Percentiles rank a stretch among this genome's conserved stretches.
Evolutionary conservation across 1,140 invertebrate species (phyloP).

Genomic region (Pinna nobilis): DNA sequence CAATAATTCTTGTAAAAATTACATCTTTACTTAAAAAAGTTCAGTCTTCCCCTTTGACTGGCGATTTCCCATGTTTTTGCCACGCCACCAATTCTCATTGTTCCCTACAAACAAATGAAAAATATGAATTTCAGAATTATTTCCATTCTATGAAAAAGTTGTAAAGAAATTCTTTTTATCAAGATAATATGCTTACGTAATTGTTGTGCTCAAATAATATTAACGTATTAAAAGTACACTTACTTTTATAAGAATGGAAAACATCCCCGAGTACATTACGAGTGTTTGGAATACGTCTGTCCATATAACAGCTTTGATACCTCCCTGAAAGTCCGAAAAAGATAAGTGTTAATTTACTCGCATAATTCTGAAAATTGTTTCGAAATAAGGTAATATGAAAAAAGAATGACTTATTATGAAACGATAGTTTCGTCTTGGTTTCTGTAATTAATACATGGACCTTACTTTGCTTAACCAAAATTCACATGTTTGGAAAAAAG

Average conservation of each 20-base stretch:
- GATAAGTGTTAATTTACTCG: neutral
- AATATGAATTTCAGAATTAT: too few species aligned
- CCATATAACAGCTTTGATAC: conserved; percentile 92
- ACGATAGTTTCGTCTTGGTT: neutral
- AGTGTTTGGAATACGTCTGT: conserved; percentile 92
- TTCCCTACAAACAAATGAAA: neutral
- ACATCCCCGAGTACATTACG: conserved; percentile 88
- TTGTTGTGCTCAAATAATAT: too few species aligned
- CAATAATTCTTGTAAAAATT: neutral
- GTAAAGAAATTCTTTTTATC: too few species aligned
- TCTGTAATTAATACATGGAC: neutral
- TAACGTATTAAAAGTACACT: conserved; percentile 60
- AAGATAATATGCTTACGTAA: too few species aligned
- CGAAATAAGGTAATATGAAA: neutral
- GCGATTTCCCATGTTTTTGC: neutral
- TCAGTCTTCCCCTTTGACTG: neutral
- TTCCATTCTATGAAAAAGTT: too few species aligned
- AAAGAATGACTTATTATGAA: neutral
- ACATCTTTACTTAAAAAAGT: neutral
- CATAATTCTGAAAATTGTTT: neutral
- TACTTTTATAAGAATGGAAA: conserved; percentile 85
- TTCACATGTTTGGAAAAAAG: too few species aligned
- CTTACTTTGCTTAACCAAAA: too few species aligned
- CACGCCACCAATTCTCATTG: neutral
- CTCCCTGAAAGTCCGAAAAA: conserved; percentile 79